phyloP scores from a whole-genome alignment of 2,888 invertebrate species.

The Brachynemurus nebulosus region DNA sequence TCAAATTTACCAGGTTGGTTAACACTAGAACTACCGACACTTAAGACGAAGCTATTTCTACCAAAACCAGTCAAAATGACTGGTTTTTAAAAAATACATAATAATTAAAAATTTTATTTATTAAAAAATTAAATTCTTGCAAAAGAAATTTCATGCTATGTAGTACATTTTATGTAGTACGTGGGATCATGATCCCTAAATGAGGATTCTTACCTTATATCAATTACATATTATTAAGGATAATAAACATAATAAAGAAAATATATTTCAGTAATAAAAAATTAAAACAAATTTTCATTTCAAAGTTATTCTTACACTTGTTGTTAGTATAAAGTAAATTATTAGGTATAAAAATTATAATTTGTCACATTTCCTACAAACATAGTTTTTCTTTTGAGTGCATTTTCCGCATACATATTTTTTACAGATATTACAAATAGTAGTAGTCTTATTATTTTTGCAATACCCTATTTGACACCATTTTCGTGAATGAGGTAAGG shows the following conservation, averaged over 20 bases:
- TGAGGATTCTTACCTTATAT: too few relatives aligned
- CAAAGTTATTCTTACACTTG: neutral
- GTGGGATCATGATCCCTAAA: too few relatives aligned
- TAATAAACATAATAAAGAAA: neutral
- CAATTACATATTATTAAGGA: neutral
- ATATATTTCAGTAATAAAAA: neutral
- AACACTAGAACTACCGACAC: neutral
- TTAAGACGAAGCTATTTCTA: neutral
- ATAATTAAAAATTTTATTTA: neutral
- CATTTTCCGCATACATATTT: conserved; percentile 16
- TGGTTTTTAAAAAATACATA: too few relatives aligned
- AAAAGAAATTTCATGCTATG: too few relatives aligned
- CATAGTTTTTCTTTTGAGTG: conserved; percentile 18
- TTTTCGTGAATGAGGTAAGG: conserved; percentile 10
- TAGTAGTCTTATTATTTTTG: conserved; percentile 14
- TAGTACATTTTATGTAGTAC: too few relatives aligned
- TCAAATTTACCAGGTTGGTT: too few relatives aligned
- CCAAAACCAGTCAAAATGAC: neutral
- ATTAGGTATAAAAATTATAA: too few relatives aligned
- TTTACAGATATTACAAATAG: conserved; percentile 12
- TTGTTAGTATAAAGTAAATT: too few relatives aligned
- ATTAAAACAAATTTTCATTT: neutral
- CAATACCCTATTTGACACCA: conserved; percentile 16
- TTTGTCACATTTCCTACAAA: neutral
- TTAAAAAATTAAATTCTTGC: too few relatives aligned